Conservation (phyloP, 2,113 vertebrate genomes). For the Erythrolamprus reginae region DNA sequence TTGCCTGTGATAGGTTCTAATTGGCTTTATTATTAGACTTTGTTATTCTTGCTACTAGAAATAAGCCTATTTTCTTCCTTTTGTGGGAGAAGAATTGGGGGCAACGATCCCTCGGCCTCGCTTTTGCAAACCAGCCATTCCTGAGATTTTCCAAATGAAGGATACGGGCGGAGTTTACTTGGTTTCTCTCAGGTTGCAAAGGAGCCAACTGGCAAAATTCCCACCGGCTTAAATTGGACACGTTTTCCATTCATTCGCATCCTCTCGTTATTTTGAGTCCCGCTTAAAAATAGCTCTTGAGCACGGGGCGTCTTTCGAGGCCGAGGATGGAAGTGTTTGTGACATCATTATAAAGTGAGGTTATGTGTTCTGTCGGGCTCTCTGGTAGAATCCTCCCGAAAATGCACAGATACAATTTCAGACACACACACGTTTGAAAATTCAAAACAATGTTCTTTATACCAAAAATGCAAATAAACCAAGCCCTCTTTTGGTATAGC, state of each 20-base stretch:
- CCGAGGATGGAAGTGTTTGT: background rate
- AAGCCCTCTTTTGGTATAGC: no score
- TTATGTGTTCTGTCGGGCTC: no score
- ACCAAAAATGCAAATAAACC: no score
- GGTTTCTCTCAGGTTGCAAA: background rate
- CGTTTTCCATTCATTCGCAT: conserved; percentile 38
- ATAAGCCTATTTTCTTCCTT: background rate
- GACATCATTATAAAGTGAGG: background rate
- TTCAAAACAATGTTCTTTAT: no score
- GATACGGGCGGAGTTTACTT: background rate
- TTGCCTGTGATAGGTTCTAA: background rate
- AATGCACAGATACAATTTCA: no score
- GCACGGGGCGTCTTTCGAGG: no score
- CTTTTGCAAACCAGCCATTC: no score
- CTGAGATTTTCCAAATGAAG: background rate
- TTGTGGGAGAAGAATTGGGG: no score
- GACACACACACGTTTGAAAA: no score
- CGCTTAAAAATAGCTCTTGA: conserved; percentile 11
- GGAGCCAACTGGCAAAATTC: conserved; percentile 4
- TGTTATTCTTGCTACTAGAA: background rate
- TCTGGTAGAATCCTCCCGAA: no score
- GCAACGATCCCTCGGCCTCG: no score
- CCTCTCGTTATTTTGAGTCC: background rate
- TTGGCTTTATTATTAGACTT: background rate
- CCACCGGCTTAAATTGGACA: conserved; percentile 18